Conservation (phyloP, 2,797 vertebrate species). For the Semaprochilodus insignis region DNA sequence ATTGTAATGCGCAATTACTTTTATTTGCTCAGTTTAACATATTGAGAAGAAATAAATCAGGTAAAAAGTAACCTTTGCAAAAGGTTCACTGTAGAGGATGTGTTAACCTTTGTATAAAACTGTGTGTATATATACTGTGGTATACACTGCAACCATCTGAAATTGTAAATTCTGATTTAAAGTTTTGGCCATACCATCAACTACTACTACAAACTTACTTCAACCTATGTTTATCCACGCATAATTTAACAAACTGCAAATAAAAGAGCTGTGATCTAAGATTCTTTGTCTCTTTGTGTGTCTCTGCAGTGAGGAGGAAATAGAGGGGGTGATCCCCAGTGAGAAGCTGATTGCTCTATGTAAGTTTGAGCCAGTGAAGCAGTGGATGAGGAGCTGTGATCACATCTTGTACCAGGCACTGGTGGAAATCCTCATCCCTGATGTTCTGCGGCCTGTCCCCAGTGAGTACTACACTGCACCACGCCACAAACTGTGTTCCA, state of each 20-base stretch:
- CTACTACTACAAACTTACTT: too few species aligned
- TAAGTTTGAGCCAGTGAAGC: conserved; percentile 89
- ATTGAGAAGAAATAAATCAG: too few species aligned
- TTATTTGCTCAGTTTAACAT: too few species aligned
- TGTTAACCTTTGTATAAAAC: too few species aligned
- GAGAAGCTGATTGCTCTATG: conserved; percentile 92
- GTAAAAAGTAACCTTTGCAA: too few species aligned
- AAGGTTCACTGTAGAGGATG: too few species aligned
- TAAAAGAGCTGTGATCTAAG: not conserved
- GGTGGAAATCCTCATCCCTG: conserved; percentile 96
- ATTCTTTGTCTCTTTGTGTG: not conserved
- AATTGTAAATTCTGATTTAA: too few species aligned
- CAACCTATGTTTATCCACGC: too few species aligned
- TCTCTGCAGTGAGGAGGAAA: conserved; percentile 84
- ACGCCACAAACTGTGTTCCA: not conserved
- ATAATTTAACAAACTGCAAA: not conserved
- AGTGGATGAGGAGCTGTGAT: conserved; percentile 97
- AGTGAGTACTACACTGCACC: conserved; percentile 80
- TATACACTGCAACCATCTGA: too few species aligned
- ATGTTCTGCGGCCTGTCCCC: conserved; percentile 94
- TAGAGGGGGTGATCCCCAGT: conserved; percentile 83
- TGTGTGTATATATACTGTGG: too few species aligned
- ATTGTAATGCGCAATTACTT: too few species aligned
- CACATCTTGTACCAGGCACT: conserved; percentile 97
- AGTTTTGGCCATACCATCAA: too few species aligned